Evolutionary conservation across 2,888 invertebrate genomes (phyloP), one percentile per base, ranked within the genome.

Genomic region (Drosophila prostipennis): DNA sequence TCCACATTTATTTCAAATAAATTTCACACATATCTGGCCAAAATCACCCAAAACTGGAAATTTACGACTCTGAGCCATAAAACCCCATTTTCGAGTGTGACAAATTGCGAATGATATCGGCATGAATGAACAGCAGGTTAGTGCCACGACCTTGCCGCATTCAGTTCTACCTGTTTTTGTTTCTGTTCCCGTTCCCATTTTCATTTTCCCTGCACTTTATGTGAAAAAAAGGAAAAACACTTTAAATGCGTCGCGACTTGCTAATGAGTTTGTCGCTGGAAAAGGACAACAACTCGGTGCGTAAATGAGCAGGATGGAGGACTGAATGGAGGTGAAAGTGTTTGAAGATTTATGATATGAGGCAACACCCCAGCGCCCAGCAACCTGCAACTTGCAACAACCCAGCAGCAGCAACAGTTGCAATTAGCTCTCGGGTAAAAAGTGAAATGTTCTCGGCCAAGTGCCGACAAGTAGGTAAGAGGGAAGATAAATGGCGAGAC

Each of bases 381-480:
- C 60, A 23, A 26, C 43, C 32, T 14, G 55, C 34, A 48, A 16
- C 39, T 11, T 36, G 60, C 61, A 58, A 34, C 56, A 51, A n/a
- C 56, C 29, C 52, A 6, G 26, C 29, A 48, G 69, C 29, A 48
- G 69, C 48, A 56, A 42, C 63, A 65, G 69, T 77, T 49, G 79
- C 84, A 87, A 84, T 81, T 81, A 86, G 78, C 80, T 76, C 67
- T 55, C 77, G 72, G 71, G 74, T 84, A 81, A 87, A 87, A 83
- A 87, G 82, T 83, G 87, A 83, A 83, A 83, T 87, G 87, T 87
- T 87, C 82, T 83, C 79, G 72, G 72, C 72, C 46, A 86, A 80
- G 77, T 78, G 87, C 79, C 53, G 78, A 86, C 78, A 85, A 77
- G 83, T 82, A 85, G 76, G 76, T 79, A 74, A 53, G 39, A 53